Evolutionary conservation across 2,113 vertebrate genomes (phyloP), one percentile per base, ranked within the genome.

Genomic region (Callochromis pleurospilus): DNA sequence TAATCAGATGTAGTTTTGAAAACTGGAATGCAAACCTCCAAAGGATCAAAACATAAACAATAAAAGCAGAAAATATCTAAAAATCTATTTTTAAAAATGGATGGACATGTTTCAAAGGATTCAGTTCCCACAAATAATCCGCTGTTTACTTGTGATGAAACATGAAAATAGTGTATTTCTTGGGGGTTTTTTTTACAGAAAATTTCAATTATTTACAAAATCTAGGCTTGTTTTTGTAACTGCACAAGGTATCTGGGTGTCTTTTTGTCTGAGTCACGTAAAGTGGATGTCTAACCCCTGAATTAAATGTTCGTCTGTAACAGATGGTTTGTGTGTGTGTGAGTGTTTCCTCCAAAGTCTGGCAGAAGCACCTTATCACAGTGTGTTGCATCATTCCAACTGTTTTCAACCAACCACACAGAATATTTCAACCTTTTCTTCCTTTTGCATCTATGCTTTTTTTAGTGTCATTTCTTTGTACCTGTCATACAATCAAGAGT

Each of bases 301-400:
- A 88, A 79, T 83, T 88, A 85, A 81, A 79, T 92, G 68, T 80
- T 86, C 79, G 88, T 82, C 83, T 77, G 56, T 89, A 89, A 91
- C 93, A 93, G 93, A 94, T 94, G 92, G 94, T 85, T 81, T 86
- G 56, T 89, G 87, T 86, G 83, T 85, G 56, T 54, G 81, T 80
- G 80, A 85, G 60, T 86, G 85, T 85, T 81, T 85, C 79, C 70
- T 86, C 54, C 51, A 87, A 81, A 86, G 88, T 90, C 88, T 94
- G 93, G 91, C 90, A 91, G 86, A 84, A 90, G 68, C 81, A 90
- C 92, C 90, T 90, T 91, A 83, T 90, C 81, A 49, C 91, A 91
- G 86, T 81, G 81, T 84, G 82, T 60, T 83, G 68, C 86, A 86
- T 84, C 86, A 83, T 89, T 83, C 91, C 88, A 92, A 88, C 90